Base-by-base conservation (phyloP, 2,797 vertebrate genomes). In the Macropodus opercularis region DNA sequence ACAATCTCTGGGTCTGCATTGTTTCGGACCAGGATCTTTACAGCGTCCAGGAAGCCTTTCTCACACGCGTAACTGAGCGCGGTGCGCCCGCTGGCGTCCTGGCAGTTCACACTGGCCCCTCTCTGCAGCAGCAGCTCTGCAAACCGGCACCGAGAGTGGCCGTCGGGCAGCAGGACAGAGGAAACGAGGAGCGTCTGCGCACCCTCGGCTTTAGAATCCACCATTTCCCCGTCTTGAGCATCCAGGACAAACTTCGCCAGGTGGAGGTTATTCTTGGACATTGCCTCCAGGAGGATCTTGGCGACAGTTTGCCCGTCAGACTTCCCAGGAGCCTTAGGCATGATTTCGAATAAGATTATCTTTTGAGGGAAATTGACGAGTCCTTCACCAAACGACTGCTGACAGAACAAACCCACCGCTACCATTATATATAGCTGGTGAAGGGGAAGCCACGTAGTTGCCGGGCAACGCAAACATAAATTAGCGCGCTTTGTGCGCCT, bases 21-120 rank as follows among this genome's bases (percentile, higher is more conserved):
- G 70, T 87, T 76, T 21, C 76, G 85, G 19, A 94, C 83, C 73
- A 93, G 83, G 32, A 81, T 71, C 75, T 92, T 89, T 19, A 91
- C 90, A 0, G 83, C 85, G 2, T 92, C 90, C 74, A 92, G 63
- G 74, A 80, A 46, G 8, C 91, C 91, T 14, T 47, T 77, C 80
- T 93, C 91, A 23, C 91, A 91, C 0, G 92, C 89, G 63, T 91
- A 65, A 39, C 90, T 93, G 58, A 92, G 81, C 5, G 91, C 80
- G 0, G 92, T 91, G 69, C 88, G 90, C 1, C 93, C 90, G 9
- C 29, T 36, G 4, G 65, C 77, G 42, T 92, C 92, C 15, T 70
- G 68, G 1, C 65, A 44, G 72, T 93, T 92, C 8, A 92, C 91
- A 2, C 58, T 75, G 13, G 90, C 89, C 0, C 91, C 91, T 15